These are phyloP conservation scores for Sebastiscus albofasciatus DNA, from an alignment of 2,797 vertebrate species.

Conservation along the genomic window DNA sequence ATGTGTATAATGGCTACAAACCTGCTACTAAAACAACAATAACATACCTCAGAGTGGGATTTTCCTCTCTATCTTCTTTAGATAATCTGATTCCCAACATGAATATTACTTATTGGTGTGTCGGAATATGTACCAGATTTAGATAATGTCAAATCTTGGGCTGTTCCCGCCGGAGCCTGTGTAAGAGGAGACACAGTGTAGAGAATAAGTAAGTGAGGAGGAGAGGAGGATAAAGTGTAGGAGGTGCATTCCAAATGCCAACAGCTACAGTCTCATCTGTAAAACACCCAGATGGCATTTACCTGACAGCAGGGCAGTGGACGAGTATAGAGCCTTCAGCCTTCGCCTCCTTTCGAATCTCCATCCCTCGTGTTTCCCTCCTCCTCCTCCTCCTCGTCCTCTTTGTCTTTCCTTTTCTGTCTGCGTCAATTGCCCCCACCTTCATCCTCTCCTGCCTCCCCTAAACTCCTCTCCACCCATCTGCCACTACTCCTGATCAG, in stretches of 20 bases:
- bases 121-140: not conserved
- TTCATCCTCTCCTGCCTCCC: conserved; percentile 3
- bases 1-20: not conserved
- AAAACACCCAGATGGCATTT: conserved; percentile 75
- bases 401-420: conserved; percentile 43
- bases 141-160: conserved; percentile 29
- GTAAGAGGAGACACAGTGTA: conserved; percentile 7
- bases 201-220: conserved; percentile 38
- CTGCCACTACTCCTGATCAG: conserved; percentile 28
- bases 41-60: not conserved
- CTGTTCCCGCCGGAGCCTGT: not conserved
- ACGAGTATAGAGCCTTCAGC: conserved; percentile 33
- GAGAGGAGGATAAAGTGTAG: conserved; percentile 49
- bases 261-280: conserved; percentile 67
- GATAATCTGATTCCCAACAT: not conserved
- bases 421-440: conserved; percentile 25
- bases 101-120: conserved; percentile 16
- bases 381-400: conserved; percentile 34
- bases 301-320: conserved; percentile 68
- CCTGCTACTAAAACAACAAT: not conserved
- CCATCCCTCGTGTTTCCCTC: conserved; percentile 23
- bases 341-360: conserved; percentile 26
- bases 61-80: not conserved
- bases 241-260: conserved; percentile 67
- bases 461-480: conserved; percentile 12